Conservation (phyloP, 2,888 invertebrate species). For the Deroplatys truncata region DNA sequence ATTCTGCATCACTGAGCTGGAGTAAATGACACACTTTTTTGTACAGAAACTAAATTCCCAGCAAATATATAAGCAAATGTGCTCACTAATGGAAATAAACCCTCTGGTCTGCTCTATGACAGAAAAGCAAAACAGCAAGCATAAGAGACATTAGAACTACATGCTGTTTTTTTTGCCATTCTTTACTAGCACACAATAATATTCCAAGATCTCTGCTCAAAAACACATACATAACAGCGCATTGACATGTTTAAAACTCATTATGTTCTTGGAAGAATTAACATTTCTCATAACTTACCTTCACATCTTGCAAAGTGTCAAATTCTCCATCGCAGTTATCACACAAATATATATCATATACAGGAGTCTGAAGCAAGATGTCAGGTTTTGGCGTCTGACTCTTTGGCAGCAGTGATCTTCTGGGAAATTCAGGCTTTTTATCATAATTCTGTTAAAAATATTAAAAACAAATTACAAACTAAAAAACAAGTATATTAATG, state of each 20-base stretch:
- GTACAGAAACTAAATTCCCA: too few species aligned
- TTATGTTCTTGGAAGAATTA: not conserved
- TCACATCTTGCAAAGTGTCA: slow-evolving; percentile 53
- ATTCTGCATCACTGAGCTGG: too few species aligned
- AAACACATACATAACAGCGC: too few species aligned
- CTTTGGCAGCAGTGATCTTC: slow-evolving; percentile 47
- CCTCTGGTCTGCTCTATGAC: too few species aligned
- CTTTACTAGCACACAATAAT: too few species aligned
- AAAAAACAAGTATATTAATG: not conserved
- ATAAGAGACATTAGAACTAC: too few species aligned
- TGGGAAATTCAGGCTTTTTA: slow-evolving; percentile 39
- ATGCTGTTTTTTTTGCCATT: too few species aligned
- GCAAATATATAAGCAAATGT: too few species aligned
- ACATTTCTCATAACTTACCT: slow-evolving; percentile 42
- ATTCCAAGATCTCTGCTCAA: too few species aligned
- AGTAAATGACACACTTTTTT: too few species aligned
- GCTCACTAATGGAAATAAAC: too few species aligned
- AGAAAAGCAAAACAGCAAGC: too few species aligned
- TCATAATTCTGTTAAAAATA: slow-evolving; percentile 40
- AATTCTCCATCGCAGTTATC: slow-evolving; percentile 73
- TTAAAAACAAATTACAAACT: slow-evolving; percentile 16
- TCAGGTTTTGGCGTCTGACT: slow-evolving; percentile 33
- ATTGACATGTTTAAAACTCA: not conserved
- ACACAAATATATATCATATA: slow-evolving; percentile 66
- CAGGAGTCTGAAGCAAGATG: slow-evolving; percentile 40